Percentiles rank a stretch among this genome's conserved stretches.
These are phyloP conservation scores for Catharus ustulatus DNA, from an alignment of 2,797 vertebrate genomes.

Conservation along the genomic window DNA sequence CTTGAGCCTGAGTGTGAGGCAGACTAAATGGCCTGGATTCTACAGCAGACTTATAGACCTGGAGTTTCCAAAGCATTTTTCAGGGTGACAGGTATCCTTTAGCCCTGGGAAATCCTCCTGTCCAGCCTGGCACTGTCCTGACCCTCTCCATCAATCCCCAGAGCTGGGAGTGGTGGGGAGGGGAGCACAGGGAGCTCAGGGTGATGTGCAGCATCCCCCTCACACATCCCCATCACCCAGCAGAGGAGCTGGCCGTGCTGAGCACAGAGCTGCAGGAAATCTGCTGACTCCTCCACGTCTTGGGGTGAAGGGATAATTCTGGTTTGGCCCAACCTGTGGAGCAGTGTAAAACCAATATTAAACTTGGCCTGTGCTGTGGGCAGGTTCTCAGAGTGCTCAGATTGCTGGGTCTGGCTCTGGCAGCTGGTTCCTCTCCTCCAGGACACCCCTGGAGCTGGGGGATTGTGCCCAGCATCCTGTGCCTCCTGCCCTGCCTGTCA, in stretches of 20 bases:
- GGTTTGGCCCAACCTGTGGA: background rate
- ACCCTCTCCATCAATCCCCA: background rate
- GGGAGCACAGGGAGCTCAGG: background rate
- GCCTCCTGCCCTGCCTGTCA: background rate
- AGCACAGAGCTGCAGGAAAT: background rate
- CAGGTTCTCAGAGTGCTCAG: background rate
- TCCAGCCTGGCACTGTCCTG: background rate
- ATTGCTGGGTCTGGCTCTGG: background rate
- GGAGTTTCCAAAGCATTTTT: slow-evolving; percentile 49
- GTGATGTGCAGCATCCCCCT: background rate
- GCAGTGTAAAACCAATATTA: background rate
- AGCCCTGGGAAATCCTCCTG: background rate
- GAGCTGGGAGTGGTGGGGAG: background rate
- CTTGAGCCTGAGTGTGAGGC: background rate
- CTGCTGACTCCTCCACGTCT: background rate
- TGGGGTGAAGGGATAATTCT: background rate
- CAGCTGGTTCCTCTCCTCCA: slow-evolving; percentile 37
- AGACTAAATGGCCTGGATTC: background rate
- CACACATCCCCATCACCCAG: background rate
- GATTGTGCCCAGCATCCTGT: slow-evolving; percentile 28
- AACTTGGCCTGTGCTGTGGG: background rate
- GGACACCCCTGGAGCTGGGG: slow-evolving; percentile 9
- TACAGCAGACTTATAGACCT: background rate
- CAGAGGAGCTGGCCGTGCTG: background rate
- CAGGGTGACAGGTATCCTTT: slow-evolving; percentile 35